Percentiles rank a stretch among this genome's conserved stretches.
phyloP scores from a whole-genome alignment of 2,113 vertebrate genomes.

The Phycodurus eques region DNA sequence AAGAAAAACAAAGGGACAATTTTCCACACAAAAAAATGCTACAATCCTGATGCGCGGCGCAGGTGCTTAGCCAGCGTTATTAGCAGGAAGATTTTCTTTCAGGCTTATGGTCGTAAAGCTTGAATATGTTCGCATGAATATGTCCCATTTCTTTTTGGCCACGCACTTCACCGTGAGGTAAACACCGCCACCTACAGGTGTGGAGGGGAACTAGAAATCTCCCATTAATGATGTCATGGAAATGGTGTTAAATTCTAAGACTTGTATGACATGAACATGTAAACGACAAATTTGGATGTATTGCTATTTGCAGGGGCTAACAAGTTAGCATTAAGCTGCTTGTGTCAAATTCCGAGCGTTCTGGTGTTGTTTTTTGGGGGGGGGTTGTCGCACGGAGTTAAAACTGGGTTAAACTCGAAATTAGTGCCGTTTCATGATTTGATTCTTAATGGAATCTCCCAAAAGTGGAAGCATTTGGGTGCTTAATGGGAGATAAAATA shows the following conservation, averaged over 20 bases:
- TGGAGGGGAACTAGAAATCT: not conserved
- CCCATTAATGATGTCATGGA: not conserved
- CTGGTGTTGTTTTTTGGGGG: not conserved
- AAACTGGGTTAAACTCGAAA: no score
- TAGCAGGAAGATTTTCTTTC: not conserved
- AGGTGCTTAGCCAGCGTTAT: not conserved
- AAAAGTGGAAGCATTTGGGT: not conserved
- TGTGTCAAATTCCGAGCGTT: not conserved
- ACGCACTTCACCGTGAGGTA: not conserved
- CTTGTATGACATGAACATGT: not conserved
- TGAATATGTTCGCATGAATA: no score
- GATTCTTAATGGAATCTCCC: not conserved
- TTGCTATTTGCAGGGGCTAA: not conserved
- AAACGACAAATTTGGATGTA: not conserved
- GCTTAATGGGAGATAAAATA: not conserved
- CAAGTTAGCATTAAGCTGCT: constrained; percentile 5
- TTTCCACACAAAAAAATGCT: not conserved
- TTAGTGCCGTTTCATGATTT: not conserved
- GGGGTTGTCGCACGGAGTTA: no score
- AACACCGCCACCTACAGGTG: not conserved
- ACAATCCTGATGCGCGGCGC: not conserved
- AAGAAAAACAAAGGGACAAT: not conserved
- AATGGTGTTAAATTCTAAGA: not conserved
- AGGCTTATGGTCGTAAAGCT: not conserved
- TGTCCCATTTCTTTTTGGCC: no score